phyloP scores from a whole-genome alignment of 2,113 vertebrate genomes.

The Ameiurus melas region DNA sequence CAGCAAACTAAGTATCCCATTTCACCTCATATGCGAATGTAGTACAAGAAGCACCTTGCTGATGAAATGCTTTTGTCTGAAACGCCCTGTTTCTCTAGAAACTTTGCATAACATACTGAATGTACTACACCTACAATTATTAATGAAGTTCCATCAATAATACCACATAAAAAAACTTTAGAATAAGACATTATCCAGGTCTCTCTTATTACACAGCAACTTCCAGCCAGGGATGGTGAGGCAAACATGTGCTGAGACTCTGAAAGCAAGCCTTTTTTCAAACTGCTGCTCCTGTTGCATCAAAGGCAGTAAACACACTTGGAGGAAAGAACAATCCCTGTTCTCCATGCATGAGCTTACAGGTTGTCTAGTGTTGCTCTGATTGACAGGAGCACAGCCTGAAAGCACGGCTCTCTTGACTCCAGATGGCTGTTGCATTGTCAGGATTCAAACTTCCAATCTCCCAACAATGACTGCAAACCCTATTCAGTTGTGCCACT shows the following conservation, averaged over 20 bases:
- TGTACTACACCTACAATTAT: background rate
- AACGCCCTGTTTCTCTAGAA: background rate
- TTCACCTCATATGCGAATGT: background rate
- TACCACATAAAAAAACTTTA: background rate
- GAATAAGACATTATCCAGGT: background rate
- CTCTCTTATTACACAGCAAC: background rate
- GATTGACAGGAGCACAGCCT: background rate
- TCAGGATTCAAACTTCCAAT: background rate
- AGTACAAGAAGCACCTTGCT: background rate
- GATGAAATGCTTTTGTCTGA: background rate
- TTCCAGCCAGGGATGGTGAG: background rate
- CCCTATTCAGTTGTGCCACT: background rate
- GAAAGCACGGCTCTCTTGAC: background rate
- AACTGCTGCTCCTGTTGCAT: background rate
- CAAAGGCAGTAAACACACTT: background rate
- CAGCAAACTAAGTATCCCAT: background rate
- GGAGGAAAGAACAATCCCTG: background rate
- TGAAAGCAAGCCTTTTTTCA: too few relatives aligned
- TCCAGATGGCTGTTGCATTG: background rate
- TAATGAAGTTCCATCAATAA: background rate
- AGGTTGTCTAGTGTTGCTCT: background rate
- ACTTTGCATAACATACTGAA: background rate
- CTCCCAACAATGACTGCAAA: background rate
- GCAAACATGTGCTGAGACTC: background rate
- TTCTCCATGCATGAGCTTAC: background rate